Evolutionary conservation across 2,888 invertebrate species (phyloP), one percentile per base, ranked within the genome.

Genomic region (Balanococcus diminutus): DNA sequence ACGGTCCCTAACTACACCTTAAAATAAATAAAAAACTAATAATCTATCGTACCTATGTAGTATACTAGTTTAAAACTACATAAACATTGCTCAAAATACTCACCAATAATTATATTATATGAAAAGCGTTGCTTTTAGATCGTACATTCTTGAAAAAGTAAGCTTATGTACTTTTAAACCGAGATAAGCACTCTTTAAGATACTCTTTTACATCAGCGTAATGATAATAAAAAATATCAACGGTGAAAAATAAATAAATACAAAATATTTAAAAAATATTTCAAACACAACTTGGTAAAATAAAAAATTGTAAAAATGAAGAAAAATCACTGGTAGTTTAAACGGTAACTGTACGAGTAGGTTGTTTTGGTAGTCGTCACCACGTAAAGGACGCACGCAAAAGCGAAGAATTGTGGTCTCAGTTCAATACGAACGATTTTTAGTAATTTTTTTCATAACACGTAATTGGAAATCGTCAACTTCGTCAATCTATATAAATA

Each of bases 401-500:
- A 4, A 25, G 5, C 31, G 31, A 28, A 28, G 28, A n/a, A n/a
- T n/a, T 16, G 31, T 28, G 67, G 28, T 28, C 28, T 28, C 67
- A 14, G 67, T 67, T 67, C 67, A 67, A 16, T 67, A 67, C 67
- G 67, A 67, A 67, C 67, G 67, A 16, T 67, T 67, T 67, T 56
- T 56, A 22, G 16, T 0, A 8, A 79, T 19, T 19, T 36, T 79
- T 79, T 22, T 79, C n/a, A 19, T 28, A 31, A 5, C 22, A 32
- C 36, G 75, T 36, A 19, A 67, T 67, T 79, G 75, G 75, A 79
- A 79, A 79, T 79, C 75, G 75, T 79, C 75, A 79, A 79, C 75
- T 79, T 79, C 75, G 75, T 79, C 75, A 79, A 79, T 79, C 75
- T 79, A 79, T 28, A 36, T 79, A 79, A 79, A 79, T 31, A 79